Percentiles rank a stretch among this genome's conserved stretches.
These are phyloP conservation scores for Channa argus DNA, from an alignment of 2,113 vertebrate species.

Conservation along the genomic window DNA sequence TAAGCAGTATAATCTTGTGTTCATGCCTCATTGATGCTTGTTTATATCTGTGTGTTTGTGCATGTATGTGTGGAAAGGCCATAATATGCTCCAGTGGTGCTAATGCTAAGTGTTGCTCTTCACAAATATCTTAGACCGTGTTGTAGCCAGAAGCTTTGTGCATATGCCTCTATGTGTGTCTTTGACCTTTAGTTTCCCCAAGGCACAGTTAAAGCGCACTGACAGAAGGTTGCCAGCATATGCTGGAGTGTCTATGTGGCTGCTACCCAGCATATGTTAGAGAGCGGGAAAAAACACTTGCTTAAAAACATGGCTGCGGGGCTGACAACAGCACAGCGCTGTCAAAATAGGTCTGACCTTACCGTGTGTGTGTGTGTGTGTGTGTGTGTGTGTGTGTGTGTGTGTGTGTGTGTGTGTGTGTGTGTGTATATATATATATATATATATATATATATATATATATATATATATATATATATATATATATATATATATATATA, in stretches of 20 bases:
- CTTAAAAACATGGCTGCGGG: conserved; percentile 74
- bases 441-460: no score
- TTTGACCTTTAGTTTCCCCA: conserved; percentile 78
- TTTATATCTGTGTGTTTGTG: conserved; percentile 73
- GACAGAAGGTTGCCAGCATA: conserved; percentile 79
- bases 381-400: conserved; percentile 7
- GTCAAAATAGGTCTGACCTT: conserved; percentile 75
- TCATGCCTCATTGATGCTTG: conserved; percentile 75
- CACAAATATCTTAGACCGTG: conserved; percentile 71
- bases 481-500: no score
- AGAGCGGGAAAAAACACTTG: conserved; percentile 64
- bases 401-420: no score
- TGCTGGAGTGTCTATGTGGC: conserved; percentile 79
- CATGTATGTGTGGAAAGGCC: conserved; percentile 67
- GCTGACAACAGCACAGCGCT: conserved; percentile 59
- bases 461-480: no score
- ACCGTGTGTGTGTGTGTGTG: conserved; percentile 49
- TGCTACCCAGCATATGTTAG: conserved; percentile 78
- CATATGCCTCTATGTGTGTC: conserved; percentile 15
- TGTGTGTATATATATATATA: no score
- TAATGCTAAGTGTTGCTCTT: conserved; percentile 78
- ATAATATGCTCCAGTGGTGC: conserved; percentile 76
- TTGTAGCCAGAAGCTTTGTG: conserved; percentile 64
- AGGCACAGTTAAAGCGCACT: conserved; percentile 75
- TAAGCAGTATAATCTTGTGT: conserved; percentile 34